Base-by-base conservation (phyloP, 1,140 invertebrate species). In the Notospermus geniculatus region DNA sequence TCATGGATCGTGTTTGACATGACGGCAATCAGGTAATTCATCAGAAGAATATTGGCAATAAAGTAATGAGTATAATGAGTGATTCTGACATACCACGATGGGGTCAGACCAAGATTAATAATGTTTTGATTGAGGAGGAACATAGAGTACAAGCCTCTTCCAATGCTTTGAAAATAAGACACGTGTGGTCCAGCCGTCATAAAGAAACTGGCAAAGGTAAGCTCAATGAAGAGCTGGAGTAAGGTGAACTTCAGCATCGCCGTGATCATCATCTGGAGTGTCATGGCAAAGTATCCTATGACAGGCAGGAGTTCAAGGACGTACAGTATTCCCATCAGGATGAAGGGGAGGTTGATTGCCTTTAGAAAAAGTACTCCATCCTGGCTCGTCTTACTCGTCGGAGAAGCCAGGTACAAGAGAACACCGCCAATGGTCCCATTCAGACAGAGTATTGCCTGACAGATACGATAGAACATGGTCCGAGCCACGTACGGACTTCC, bases 1-100 rank as follows among this genome's bases (percentile, higher is more conserved):
- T n/a, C n/a, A 27, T 9, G 9, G n/a, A 27, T 27, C 4, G 9
- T 4, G 9, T 9, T 27, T 4, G 46, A 50, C 46, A 50, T 50
- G 9, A 50, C 46, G 4, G 46, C 46, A n/a, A 50, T 50, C 5
- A 50, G 46, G n/a, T 50, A 50, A 27, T 50, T 50, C 19, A 50
- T 50, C n/a, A 50, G 46, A 9, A 50, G 25, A n/a, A 50, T 27
- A 27, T 19, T 27, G 5, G 5, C n/a, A 27, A 50, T 23, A n/a
- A 23, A 50, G n/a, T 23, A 50, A 50, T 50, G 25, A 5, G n/a
- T 4, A 27, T 23, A 19, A 27, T 50, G 25, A 7, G 5, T n/a
- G 5, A 23, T 9, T 23, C 46, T 27, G 19, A 50, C 9, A 9
- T 50, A 19, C 25, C n/a, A 50, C 46, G 4, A 5, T 5, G 46